Conservation (phyloP, 2,113 vertebrate genomes). For the Phylloscopus whistleri region DNA sequence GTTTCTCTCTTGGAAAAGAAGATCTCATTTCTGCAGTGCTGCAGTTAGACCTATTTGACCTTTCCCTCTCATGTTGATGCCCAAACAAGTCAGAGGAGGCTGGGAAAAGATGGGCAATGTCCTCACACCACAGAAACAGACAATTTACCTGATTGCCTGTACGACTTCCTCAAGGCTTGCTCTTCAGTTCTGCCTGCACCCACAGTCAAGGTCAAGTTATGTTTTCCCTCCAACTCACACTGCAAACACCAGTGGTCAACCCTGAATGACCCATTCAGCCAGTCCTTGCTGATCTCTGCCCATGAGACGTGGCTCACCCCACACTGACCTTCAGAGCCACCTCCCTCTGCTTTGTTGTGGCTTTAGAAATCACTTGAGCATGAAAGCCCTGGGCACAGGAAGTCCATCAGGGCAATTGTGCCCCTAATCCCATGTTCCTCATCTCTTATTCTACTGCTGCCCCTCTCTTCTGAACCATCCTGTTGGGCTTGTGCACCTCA, state of each 20-base stretch:
- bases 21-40: constrained; percentile 25
- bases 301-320: not conserved
- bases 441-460: not conserved
- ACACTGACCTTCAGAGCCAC: not conserved
- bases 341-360: constrained; percentile 1
- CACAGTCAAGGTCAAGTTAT: not conserved
- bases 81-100: not conserved
- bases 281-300: not conserved
- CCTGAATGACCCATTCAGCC: not conserved
- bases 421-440: not conserved
- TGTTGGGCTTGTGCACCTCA: not conserved
- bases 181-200: not conserved
- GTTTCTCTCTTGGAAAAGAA: constrained; percentile 21
- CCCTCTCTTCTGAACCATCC: not conserved
- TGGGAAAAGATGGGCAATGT: not conserved
- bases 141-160: not conserved
- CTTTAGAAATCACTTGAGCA: constrained; percentile 34
- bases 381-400: constrained; percentile 15
- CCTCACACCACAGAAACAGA: not conserved
- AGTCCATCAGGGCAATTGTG: not conserved
- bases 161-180: not conserved
- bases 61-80: not conserved
- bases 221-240: not conserved
- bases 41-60: constrained; percentile 39
- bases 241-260: not conserved